These are phyloP conservation scores for Panagrolaimus sp. DNA, from an alignment of 1,140 invertebrate genomes.

Conservation along the genomic window DNA sequence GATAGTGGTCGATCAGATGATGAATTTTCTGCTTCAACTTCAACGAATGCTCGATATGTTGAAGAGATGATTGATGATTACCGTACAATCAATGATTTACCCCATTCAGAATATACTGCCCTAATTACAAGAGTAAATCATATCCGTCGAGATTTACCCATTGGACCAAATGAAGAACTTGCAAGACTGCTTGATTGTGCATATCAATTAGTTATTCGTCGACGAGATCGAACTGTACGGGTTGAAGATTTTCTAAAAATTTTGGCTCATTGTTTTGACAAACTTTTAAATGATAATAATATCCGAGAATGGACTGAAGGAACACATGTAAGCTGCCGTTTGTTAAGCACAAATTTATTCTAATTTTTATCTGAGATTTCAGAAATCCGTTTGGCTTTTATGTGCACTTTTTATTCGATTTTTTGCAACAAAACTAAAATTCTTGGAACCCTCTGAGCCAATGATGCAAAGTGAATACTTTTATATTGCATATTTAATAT, in stretches of 20 bases:
- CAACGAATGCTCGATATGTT: background rate
- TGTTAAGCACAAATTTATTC: background rate
- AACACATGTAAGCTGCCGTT: background rate
- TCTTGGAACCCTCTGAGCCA: background rate
- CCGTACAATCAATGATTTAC: background rate
- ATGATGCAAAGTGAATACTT: background rate
- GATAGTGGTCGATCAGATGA: too few species aligned
- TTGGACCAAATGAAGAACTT: background rate
- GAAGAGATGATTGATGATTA: conserved; percentile 2
- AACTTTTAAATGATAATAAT: background rate
- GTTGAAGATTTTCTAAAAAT: background rate
- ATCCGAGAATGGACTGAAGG: background rate
- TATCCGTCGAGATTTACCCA: background rate
- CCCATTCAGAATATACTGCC: background rate
- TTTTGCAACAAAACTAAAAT: background rate
- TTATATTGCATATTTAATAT: background rate
- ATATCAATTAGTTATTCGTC: background rate
- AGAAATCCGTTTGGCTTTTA: background rate
- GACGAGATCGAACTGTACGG: background rate
- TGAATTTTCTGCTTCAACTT: background rate
- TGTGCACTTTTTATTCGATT: background rate
- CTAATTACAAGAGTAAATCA: background rate
- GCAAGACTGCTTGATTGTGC: background rate
- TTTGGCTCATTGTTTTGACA: background rate
- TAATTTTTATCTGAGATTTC: background rate